Evolutionary conservation across 2,888 invertebrate genomes (phyloP), one percentile per base, ranked within the genome.

Genomic region (Chalcis sispes): DNA sequence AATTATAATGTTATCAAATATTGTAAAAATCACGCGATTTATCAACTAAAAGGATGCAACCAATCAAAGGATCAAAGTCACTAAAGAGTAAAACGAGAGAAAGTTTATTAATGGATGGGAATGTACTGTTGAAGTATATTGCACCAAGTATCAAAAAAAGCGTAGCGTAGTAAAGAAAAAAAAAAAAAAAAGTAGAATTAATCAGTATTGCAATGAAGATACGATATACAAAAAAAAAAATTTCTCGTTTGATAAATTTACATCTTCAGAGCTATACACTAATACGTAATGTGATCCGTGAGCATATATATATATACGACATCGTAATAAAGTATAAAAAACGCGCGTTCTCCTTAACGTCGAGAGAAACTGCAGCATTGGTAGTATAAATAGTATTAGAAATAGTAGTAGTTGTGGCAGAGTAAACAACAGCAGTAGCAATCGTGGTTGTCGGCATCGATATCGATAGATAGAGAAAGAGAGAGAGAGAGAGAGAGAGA

Each of bases 121-220:
- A 36, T 7, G 36, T 1, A 40, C 20, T 4, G 42, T 42, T 25
- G 29, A 32, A n/a, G 7, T 10, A 29, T 13, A 56, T 32, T 7
- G 7, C 32, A 32, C 1, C 29, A 25, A 29, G n/a, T 56, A 13
- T 42, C 15, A 15, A 36, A n/a, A 7, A 58, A 20, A 42, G 50
- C 50, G 25, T 20, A 69, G 48, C 58, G 58, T 42, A n/a, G n/a
- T 10, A 42, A 50, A 54, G 50, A 29, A 62, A 20, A 58, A 61
- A 50, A 23, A 58, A 36, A 18, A 54, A 27, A 20, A 61, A 52
- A 25, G n/a, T 10, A 5, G 13, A n/a, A n/a, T n/a, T n/a, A n/a
- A 71, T 54, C 56, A 62, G 77, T 72, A 78, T 58, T 78, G 78
- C 78, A 75, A 61, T 75, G 75, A 78, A 58, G 78, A 75, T 78